These are phyloP conservation scores for Grapholita molesta DNA, from an alignment of 1,140 invertebrate species.

Conservation along the genomic window DNA sequence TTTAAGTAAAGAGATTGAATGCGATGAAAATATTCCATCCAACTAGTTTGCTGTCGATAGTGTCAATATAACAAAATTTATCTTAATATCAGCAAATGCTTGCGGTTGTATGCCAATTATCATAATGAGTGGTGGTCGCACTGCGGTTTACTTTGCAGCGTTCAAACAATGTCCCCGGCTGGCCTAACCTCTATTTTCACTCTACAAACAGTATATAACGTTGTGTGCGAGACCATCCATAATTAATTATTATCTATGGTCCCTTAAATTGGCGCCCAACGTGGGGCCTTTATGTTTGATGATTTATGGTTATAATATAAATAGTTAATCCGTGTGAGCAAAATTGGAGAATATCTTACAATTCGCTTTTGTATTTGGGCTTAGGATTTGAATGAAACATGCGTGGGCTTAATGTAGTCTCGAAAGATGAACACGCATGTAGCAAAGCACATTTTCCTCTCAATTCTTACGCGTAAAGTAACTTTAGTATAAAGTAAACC, in stretches of 20 bases:
- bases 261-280: slow-evolving; percentile 12
- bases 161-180: slow-evolving; percentile 31
- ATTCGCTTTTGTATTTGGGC: neutral
- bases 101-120: slow-evolving; percentile 49
- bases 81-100: slow-evolving; percentile 31
- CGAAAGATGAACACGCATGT: neutral
- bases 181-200: slow-evolving; percentile 14
- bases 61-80: slow-evolving; percentile 25
- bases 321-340: neutral
- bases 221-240: slow-evolving; percentile 8
- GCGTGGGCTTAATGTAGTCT: neutral
- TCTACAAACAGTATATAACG: slow-evolving; percentile 13
- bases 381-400: neutral
- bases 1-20: slow-evolving; percentile 23
- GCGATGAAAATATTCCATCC: neutral
- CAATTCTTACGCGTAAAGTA: neutral
- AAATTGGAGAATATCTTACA: neutral
- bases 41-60: neutral
- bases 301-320: neutral
- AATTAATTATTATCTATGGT: slow-evolving; percentile 17
- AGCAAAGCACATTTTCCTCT: neutral
- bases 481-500: neutral
- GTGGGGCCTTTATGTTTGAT: neutral
- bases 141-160: slow-evolving; percentile 46
- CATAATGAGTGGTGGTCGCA: slow-evolving; percentile 45